Percentiles rank a stretch among this genome's conserved stretches.
These are phyloP conservation scores for Eucidaris tribuloides DNA, from an alignment of 35 echinoderm and acorn worm genomes.

Conservation along the genomic window DNA sequence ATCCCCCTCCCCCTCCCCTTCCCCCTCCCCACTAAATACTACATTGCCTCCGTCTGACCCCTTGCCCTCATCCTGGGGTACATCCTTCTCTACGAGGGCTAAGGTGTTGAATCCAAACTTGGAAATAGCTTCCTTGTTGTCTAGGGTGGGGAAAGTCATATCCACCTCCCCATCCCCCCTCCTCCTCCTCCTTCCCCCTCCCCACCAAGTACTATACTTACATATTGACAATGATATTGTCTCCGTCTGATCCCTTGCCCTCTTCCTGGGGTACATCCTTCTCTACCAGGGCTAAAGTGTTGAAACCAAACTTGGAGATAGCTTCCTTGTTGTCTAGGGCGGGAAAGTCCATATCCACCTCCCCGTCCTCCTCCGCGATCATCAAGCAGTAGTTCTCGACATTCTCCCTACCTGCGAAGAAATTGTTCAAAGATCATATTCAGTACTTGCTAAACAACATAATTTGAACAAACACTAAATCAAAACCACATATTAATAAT, in stretches of 20 bases:
- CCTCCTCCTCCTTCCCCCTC: no score
- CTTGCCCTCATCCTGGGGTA: constrained; percentile 19
- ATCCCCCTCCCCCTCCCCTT: constrained; percentile 78
- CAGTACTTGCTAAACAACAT: no score
- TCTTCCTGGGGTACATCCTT: constrained; percentile 37
- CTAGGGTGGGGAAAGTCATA: constrained; percentile 77
- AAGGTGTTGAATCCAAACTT: constrained; percentile 91
- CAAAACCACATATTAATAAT: no score
- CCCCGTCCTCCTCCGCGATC: constrained; percentile 96
- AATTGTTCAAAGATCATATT: no score
- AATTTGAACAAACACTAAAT: no score
- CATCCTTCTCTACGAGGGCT: constrained; percentile 63
- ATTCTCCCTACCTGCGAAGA: constrained; percentile 61
- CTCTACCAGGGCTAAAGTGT: constrained; percentile 70
- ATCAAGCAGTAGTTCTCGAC: constrained; percentile 84
- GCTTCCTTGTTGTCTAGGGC: constrained; percentile 84
- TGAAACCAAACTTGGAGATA: constrained; percentile 95
- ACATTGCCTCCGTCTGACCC: neutral
- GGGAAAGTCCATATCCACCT: constrained; percentile 87
- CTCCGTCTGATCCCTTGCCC: neutral
- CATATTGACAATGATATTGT: constrained; percentile 22
- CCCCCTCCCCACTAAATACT: constrained; percentile 77
- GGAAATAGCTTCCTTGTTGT: constrained; percentile 84
- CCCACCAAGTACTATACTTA: no score
- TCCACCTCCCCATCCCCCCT: constrained; percentile 95